These are phyloP conservation scores for Loxodonta africana DNA, from an alignment of 2,113 vertebrate species.

Conservation along the genomic window DNA sequence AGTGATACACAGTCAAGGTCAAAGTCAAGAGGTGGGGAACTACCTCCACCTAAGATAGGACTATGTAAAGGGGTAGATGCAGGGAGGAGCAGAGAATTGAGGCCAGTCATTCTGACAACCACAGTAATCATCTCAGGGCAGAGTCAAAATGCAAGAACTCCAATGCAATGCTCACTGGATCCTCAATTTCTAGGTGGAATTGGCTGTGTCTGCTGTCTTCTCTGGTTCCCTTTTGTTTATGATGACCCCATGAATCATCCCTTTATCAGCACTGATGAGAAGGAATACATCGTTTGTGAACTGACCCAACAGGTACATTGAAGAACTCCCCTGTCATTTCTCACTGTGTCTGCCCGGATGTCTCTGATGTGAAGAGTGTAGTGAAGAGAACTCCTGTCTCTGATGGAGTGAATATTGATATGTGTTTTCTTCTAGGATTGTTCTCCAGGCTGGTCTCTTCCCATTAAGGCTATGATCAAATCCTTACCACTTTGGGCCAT, in stretches of 20 bases:
- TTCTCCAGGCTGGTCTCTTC: slow-evolving; percentile 89
- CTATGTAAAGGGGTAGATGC: neutral
- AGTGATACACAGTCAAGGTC: neutral
- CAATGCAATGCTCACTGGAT: neutral
- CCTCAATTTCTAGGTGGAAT: slow-evolving; percentile 64
- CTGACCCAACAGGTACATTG: slow-evolving; percentile 68
- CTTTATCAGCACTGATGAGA: slow-evolving; percentile 69
- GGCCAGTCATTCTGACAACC: neutral
- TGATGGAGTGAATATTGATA: neutral
- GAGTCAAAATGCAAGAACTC: neutral
- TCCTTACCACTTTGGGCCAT: slow-evolving; percentile 93
- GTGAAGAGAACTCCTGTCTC: neutral
- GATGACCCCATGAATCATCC: slow-evolving; percentile 69
- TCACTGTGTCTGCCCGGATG: accelerated
- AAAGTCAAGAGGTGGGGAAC: neutral
- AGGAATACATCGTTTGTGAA: slow-evolving; percentile 55
- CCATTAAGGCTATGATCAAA: slow-evolving; percentile 87
- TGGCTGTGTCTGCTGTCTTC: slow-evolving; percentile 64
- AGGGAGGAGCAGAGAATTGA: neutral
- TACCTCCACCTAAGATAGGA: too few relatives aligned
- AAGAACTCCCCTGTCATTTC: neutral
- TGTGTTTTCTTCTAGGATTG: slow-evolving; percentile 84
- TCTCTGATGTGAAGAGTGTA: neutral
- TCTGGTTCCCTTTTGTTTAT: slow-evolving; percentile 72
- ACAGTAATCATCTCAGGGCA: neutral